Evolutionary conservation across 1,140 invertebrate genomes (phyloP).

Genomic region (Anastrepha ludens): DNA sequence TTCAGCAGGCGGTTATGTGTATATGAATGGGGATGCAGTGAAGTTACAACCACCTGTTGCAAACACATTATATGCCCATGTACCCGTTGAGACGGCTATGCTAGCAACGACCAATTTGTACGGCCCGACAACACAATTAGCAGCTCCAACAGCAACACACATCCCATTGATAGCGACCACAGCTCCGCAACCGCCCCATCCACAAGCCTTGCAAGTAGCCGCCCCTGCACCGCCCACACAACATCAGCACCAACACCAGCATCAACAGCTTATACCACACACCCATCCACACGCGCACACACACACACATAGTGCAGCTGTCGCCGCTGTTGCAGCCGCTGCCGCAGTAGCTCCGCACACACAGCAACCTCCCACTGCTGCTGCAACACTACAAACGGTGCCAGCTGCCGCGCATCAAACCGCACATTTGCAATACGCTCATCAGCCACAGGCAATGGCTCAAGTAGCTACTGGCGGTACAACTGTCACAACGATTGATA

Average conservation of each 20-base stretch:
- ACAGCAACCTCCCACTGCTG: slow-evolving; percentile 52
- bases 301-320: slow-evolving; percentile 56
- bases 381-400: slow-evolving; percentile 51
- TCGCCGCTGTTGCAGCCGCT: slow-evolving; percentile 49
- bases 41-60: slow-evolving; percentile 68
- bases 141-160: slow-evolving; percentile 69
- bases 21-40: slow-evolving; percentile 73
- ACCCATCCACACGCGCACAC: slow-evolving; percentile 59
- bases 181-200: slow-evolving; percentile 63
- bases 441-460: slow-evolving; percentile 39
- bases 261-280: slow-evolving; percentile 56
- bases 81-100: slow-evolving; percentile 73
- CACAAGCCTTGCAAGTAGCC: slow-evolving; percentile 60
- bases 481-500: slow-evolving; percentile 64
- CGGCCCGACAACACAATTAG: slow-evolving; percentile 69
- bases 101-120: slow-evolving; percentile 70
- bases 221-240: slow-evolving; percentile 45
- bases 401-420: slow-evolving; percentile 65
- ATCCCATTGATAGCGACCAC: slow-evolving; percentile 71
- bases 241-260: slow-evolving; percentile 47
- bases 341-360: slow-evolving; percentile 48
- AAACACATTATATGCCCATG: slow-evolving; percentile 68
- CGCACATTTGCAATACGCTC: slow-evolving; percentile 55
- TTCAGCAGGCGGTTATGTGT: slow-evolving; percentile 70
- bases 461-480: slow-evolving; percentile 56